phyloP scores from a whole-genome alignment of 1,140 invertebrate genomes.

The Tetranychus urticae region DNA sequence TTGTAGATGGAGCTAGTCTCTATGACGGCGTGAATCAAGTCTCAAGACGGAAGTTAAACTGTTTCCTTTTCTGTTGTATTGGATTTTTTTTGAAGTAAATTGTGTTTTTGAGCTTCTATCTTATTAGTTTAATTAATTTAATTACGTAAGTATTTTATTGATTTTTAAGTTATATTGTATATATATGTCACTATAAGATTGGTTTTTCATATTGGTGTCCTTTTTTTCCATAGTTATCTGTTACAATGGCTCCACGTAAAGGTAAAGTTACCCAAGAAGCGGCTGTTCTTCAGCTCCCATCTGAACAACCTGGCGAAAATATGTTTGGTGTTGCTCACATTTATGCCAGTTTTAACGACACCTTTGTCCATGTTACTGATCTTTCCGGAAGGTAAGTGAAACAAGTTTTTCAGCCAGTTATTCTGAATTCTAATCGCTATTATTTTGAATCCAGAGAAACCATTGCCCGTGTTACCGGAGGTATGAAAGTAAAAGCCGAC shows the following conservation, averaged over 20 bases:
- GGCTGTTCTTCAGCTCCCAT: constrained; percentile 83
- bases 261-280: constrained; percentile 76
- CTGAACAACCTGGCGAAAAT: constrained; percentile 84
- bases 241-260: constrained; percentile 43
- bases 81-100: background rate
- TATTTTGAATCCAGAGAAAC: constrained; percentile 50
- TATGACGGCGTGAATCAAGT: too few species aligned
- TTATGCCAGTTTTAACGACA: constrained; percentile 98
- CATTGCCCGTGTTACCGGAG: constrained; percentile 90
- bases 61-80: too few species aligned
- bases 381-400: constrained; percentile 56
- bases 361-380: constrained; percentile 98
- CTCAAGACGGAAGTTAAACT: too few species aligned
- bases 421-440: constrained; percentile 10
- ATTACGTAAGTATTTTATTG: too few species aligned
- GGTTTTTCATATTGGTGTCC: too few species aligned
- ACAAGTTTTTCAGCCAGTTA: background rate
- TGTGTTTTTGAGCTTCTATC: background rate
- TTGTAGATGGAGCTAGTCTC: too few species aligned
- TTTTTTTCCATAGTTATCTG: too few species aligned
- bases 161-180: too few species aligned
- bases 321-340: constrained; percentile 99
- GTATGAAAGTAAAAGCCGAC: constrained; percentile 99
- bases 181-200: too few species aligned
- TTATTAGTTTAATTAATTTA: background rate